Evolutionary conservation across 2,797 vertebrate genomes (phyloP).

Genomic region (Geotrypetes seraphini): DNA sequence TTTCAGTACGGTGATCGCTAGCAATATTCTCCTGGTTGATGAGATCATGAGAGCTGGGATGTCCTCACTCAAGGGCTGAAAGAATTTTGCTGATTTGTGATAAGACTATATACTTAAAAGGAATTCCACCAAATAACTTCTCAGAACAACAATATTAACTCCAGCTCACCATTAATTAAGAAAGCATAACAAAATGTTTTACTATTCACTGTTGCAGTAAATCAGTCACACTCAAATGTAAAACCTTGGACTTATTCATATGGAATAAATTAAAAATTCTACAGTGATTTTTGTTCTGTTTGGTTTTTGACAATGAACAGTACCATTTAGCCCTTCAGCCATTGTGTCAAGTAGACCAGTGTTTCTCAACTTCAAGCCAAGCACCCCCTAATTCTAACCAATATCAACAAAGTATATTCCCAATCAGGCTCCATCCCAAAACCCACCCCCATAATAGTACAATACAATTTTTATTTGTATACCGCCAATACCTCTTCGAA

Average conservation of each 20-base stretch:
- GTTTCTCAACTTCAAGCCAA: too few relatives aligned
- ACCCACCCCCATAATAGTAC: too few relatives aligned
- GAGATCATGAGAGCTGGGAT: slow-evolving; percentile 97
- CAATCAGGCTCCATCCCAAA: too few relatives aligned
- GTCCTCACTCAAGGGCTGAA: slow-evolving; percentile 92
- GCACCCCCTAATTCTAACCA: too few relatives aligned
- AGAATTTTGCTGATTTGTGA: not conserved
- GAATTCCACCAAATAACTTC: not conserved
- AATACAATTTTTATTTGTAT: too few relatives aligned
- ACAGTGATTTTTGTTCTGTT: slow-evolving; percentile 31
- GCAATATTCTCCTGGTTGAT: slow-evolving; percentile 92
- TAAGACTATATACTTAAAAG: not conserved
- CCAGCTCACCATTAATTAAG: slow-evolving; percentile 11
- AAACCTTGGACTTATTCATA: slow-evolving; percentile 13
- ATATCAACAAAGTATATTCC: too few relatives aligned
- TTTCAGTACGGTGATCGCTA: slow-evolving; percentile 87
- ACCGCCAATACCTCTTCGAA: too few relatives aligned
- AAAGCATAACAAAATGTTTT: slow-evolving; percentile 4
- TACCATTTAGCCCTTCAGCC: slow-evolving; percentile 36
- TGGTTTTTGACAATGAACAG: slow-evolving; percentile 62
- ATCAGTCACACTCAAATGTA: slow-evolving; percentile 1
- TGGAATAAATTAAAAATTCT: slow-evolving; percentile 26
- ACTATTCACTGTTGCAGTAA: slow-evolving; percentile 11
- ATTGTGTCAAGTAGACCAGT: slow-evolving; percentile 72
- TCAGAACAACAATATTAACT: not conserved